Evolutionary conservation across 1,140 invertebrate genomes (phyloP), one percentile per base, ranked within the genome.

Genomic region (Homalodisca vitripennis): DNA sequence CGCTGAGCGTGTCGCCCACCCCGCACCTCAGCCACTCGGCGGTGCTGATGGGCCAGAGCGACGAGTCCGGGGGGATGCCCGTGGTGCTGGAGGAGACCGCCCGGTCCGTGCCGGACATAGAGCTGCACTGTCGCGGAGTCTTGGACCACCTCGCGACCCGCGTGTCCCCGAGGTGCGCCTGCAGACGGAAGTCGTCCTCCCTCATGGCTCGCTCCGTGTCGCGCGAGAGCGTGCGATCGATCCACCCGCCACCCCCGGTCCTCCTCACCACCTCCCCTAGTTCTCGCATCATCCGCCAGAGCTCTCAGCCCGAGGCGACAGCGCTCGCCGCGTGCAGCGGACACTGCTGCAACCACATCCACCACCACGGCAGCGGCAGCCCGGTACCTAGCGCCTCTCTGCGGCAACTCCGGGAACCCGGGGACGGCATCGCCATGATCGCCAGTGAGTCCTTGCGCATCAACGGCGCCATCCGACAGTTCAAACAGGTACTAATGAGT

Each of bases 361-460:
- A 84, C 68, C 84, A 87, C 22, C 84, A 87, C 70, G 86, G 88
- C 67, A 89, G 88, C 79, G 78, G 81, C 51, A 71, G 60, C n/a
- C 71, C 74, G 10, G 72, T 71, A 6, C 79, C 80, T 30, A 78
- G 75, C 66, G 88, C 90, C 75, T 95, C 92, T 1, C 80, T 94
- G 76, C 88, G 92, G 74, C 91, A 94, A 77, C 83, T 95, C 24
- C 84, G 91, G 60, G 91, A 92, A 81, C 88, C 89, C 24, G 86
- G 87, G 34, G 92, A 95, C 77, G 92, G 92, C 63, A 94, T 96
- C 69, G 93, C 94, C n/a, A 93, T 94, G 75, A 98, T 98, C 76
- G 96, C 95, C 1, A 94, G 94, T n/a, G 95, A 98, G 81, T 97
- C 95, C 32, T 86, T 98, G 74, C 86, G 96, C 71, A 94, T 98